Evolutionary conservation across 2,113 vertebrate species (phyloP), one percentile per base, ranked within the genome.

Genomic region (Lepidothrix coronata): DNA sequence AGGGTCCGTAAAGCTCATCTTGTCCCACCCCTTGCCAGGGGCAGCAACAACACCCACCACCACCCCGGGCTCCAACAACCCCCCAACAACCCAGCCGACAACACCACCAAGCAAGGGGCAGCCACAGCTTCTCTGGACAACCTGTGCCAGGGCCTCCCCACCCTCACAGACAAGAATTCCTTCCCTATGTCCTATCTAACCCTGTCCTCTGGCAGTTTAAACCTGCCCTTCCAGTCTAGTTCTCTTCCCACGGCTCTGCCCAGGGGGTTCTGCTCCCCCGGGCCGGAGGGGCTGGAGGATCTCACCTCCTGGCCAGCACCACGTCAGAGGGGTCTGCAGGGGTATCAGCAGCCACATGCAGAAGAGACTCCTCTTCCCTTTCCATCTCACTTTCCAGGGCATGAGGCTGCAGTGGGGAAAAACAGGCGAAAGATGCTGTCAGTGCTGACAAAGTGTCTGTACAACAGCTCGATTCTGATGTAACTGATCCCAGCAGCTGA

Each of bases 361-460:
- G 14, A 1, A 51, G 71, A 6, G 51, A 39, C 44, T 94, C 55
- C 39, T 84, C 86, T n/a, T 73, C 79, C 37, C 71, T 85, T 35
- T 31, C 77, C 73, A n/a, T 5, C 44, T 1, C 33, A 16, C 12
- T 46, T 65, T 80, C 51, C n/a, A 18, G 57, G 49, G 54, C 24
- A 14, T 13, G 75, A 74, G 78, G 49, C 95, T 97, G 96, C 72
- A 74, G 62, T 9, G 6, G 18, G 1, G 3, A 22, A 46, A 37
- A 12, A 7, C 0, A 2, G 13, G 4, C 24, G 14, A 11, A 52
- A 5, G 13, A 16, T 27, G 61, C 25, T 67, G 44, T 41, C 48
- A 59, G 52, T 24, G 49, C 33, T 66, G 58, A 43, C 35, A 48
- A 33, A 85, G 55, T 18, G 28, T 12, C 33, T 48, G 59, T 0